These are phyloP conservation scores for Hystrix brachyura DNA, from an alignment of 2,113 vertebrate species.

Conservation along the genomic window DNA sequence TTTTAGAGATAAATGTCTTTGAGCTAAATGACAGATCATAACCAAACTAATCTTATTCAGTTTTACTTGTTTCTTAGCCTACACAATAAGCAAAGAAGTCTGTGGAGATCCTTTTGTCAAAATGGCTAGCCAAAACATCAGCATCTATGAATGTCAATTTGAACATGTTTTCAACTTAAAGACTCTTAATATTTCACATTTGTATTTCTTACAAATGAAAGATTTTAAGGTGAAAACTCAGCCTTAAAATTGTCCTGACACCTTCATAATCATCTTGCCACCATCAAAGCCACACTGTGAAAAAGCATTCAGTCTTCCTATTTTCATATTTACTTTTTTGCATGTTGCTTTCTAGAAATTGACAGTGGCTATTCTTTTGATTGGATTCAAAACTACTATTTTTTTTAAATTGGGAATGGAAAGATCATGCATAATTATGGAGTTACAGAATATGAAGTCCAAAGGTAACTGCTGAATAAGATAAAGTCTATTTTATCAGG, in stretches of 20 bases:
- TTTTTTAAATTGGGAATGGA: neutral
- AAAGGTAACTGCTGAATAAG: neutral
- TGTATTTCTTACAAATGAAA: neutral
- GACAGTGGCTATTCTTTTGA: neutral
- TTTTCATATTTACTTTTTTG: neutral
- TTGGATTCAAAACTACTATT: neutral
- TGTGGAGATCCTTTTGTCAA: neutral
- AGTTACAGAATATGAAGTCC: neutral
- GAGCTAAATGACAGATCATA: neutral
- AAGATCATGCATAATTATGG: neutral
- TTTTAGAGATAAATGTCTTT: neutral
- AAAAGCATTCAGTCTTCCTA: neutral
- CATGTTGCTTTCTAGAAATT: neutral
- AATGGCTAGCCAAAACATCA: neutral
- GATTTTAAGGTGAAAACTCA: neutral
- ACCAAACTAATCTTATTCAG: neutral
- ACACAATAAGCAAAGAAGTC: neutral
- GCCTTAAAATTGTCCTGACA: neutral
- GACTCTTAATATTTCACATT: neutral
- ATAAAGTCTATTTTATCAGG: neutral
- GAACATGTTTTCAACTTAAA: neutral
- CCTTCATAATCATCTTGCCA: neutral
- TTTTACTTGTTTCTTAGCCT: neutral
- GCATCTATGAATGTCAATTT: neutral
- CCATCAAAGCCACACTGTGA: neutral